Evolutionary conservation across 2,113 vertebrate genomes (phyloP).

Genomic region (Cathartes aura): DNA sequence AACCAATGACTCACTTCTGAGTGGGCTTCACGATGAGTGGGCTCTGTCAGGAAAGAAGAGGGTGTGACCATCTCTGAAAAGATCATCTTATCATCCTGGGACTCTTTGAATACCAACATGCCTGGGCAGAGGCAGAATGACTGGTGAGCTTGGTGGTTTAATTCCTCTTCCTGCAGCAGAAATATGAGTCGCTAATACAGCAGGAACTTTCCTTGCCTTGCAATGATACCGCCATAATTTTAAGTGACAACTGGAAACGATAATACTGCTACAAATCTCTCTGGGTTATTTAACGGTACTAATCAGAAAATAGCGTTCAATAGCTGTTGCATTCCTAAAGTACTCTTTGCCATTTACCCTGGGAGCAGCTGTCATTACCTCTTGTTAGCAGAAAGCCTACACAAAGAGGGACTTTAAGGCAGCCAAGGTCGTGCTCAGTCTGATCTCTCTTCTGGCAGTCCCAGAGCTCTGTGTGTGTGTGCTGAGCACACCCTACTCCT

Average conservation of each 20-base stretch:
- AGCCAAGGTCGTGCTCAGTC: not conserved
- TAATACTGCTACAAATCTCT: not conserved
- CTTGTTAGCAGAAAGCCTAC: not conserved
- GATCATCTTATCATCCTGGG: not conserved
- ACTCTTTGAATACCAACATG: not conserved
- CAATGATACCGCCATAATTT: not conserved
- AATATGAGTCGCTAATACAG: not conserved
- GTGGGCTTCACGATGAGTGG: not conserved
- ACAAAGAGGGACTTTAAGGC: not conserved
- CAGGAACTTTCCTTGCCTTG: not conserved
- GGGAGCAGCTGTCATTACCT: not conserved
- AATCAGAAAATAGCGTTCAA: not conserved
- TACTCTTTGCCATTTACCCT: not conserved
- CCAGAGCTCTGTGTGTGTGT: not conserved
- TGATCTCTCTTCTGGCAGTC: not conserved
- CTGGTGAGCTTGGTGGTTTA: not conserved
- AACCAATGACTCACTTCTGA: conserved; percentile 9
- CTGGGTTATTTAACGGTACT: not conserved
- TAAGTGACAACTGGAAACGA: not conserved
- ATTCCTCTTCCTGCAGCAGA: not conserved
- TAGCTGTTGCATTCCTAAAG: not conserved
- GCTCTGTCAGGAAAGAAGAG: not conserved
- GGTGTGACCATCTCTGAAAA: not conserved
- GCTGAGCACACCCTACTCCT: not conserved
- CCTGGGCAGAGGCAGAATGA: not conserved